These are phyloP conservation scores for Syrista parreyssii DNA, from an alignment of 2,888 invertebrate genomes.

Conservation along the genomic window DNA sequence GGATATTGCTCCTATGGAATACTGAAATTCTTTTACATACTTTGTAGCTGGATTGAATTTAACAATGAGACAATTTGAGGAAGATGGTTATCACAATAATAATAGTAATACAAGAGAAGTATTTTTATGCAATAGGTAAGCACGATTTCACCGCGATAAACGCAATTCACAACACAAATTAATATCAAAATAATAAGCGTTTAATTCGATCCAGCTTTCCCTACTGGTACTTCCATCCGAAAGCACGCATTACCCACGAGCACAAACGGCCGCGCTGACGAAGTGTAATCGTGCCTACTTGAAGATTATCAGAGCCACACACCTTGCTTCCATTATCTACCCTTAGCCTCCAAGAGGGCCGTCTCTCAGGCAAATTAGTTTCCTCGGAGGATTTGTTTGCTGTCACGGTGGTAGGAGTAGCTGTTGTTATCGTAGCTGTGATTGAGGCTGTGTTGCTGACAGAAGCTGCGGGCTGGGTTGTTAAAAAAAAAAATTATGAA, in stretches of 20 bases:
- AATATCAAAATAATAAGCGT: not conserved
- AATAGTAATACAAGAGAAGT: not conserved
- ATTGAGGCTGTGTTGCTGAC: slow-evolving; percentile 64
- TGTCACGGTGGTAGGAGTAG: slow-evolving; percentile 68
- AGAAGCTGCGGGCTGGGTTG: slow-evolving; percentile 60
- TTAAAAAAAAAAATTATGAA: slow-evolving; percentile 44
- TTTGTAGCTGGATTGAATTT: not conserved
- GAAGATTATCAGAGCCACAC: slow-evolving; percentile 52
- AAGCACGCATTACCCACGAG: slow-evolving; percentile 52
- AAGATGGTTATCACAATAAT: not conserved
- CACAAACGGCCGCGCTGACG: slow-evolving; percentile 48
- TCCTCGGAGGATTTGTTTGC: slow-evolving; percentile 62
- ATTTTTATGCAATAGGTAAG: not conserved
- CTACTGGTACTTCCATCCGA: slow-evolving; percentile 43
- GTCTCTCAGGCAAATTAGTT: slow-evolving; percentile 75
- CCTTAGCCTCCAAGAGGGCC: slow-evolving; percentile 92
- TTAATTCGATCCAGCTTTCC: not conserved
- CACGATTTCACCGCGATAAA: not conserved
- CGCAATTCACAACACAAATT: not conserved
- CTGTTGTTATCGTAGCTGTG: slow-evolving; percentile 71
- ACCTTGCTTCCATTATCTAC: slow-evolving; percentile 93
- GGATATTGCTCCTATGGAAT: not conserved
- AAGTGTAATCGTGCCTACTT: slow-evolving; percentile 45
- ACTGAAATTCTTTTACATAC: not conserved
- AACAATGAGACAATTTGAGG: not conserved